Conservation (phyloP, 2,797 vertebrate species). For the Sebastes hopkinsi region DNA sequence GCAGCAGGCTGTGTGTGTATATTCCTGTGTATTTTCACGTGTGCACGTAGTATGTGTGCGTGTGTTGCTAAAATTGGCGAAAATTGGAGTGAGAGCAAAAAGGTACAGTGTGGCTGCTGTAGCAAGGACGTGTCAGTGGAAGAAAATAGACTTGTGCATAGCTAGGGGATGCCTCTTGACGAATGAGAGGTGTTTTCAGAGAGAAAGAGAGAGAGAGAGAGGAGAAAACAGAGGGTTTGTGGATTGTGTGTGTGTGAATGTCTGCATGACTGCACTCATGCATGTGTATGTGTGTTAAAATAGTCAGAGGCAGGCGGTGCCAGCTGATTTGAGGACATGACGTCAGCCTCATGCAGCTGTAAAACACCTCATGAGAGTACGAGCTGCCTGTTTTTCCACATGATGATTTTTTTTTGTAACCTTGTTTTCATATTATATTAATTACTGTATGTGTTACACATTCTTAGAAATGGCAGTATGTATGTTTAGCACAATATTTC, state of each 20-base stretch:
- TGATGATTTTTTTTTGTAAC: neutral
- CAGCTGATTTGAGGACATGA: neutral
- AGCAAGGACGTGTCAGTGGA: conserved; percentile 53
- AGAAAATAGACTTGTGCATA: conserved; percentile 47
- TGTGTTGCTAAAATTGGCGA: conserved; percentile 24
- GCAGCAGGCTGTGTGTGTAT: conserved; percentile 23
- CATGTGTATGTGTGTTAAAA: neutral
- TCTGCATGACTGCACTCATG: neutral
- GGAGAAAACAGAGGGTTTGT: neutral
- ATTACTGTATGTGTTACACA: neutral
- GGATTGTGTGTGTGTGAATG: neutral
- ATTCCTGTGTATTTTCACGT: neutral
- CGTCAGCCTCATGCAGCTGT: neutral
- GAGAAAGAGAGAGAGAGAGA: neutral
- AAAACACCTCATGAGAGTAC: neutral
- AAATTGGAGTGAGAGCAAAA: conserved; percentile 40
- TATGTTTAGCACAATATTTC: neutral
- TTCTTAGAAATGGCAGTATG: neutral
- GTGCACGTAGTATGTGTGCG: neutral
- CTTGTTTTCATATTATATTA: neutral
- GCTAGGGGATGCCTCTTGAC: conserved; percentile 30
- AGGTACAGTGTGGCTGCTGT: conserved; percentile 43
- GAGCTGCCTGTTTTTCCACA: neutral
- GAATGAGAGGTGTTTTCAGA: conserved; percentile 31
- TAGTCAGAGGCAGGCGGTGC: neutral